Evolutionary conservation across 2,888 invertebrate genomes (phyloP), one percentile per base, ranked within the genome.

Genomic region (Hetaerina titia): DNA sequence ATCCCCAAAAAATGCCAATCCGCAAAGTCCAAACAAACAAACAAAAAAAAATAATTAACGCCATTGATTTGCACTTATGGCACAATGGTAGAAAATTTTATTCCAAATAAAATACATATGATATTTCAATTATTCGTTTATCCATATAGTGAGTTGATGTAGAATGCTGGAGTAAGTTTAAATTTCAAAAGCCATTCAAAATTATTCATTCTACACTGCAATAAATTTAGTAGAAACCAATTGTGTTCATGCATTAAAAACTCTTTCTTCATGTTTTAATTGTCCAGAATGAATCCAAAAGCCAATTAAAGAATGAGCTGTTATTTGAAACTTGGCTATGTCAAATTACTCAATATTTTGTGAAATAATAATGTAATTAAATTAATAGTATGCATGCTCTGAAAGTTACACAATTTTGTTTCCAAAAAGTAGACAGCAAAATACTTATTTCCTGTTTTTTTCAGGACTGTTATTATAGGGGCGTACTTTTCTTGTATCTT

Each of bases 1-100:
- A 98, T 98, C 95, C 92, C 89, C 92, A 92, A 69, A 92, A 95
- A 69, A 92, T 92, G 64, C 92, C 81, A 81, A 92, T 92, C 92
- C 64, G 92, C 92, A 64, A 92, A 92, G 69, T 92, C 92, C 92
- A 92, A 92, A 92, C 92, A 92, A 92, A 94, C 58, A 92, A 95
- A 90, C 95, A 88, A 88, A 94, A 64, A 89, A 45, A 57, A 94
- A 74, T 64, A 88, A 81, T 94, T 74, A 95, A 63, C 74, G 90
- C 57, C 56, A 56, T 94, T 63, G 57, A 89, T 56, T 57, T 7
- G 90, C 90, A 60, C 60, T 15, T 11, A 57, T 56, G 57, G 60
- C 90, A 89, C 58, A 60, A 89, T 60, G 60, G 90, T 57, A 60
- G 57, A 89, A 89, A 89, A 60, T 89, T 89, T 60, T 5, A 60